These are phyloP conservation scores for Nematolebias whitei DNA, from an alignment of 2,113 vertebrate species.

Conservation along the genomic window DNA sequence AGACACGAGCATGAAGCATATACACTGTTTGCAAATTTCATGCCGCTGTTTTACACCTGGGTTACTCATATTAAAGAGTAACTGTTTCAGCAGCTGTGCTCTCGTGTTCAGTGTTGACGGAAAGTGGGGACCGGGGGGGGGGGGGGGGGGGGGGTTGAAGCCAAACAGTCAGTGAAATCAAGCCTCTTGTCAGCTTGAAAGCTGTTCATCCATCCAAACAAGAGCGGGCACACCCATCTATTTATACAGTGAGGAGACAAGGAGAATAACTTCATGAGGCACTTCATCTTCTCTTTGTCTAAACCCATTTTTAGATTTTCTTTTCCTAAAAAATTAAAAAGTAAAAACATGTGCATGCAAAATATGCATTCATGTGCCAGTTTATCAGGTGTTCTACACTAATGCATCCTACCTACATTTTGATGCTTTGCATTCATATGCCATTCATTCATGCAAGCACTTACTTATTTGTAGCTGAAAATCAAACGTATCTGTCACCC, in stretches of 20 bases:
- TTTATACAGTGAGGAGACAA: slow-evolving; percentile 2
- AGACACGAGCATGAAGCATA: slow-evolving; percentile 1
- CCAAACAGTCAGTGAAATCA: slow-evolving; percentile 8
- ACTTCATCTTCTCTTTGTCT: background rate
- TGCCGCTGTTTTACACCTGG: background rate
- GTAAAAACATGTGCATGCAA: background rate
- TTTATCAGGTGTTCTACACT: background rate
- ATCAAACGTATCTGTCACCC: too few relatives aligned
- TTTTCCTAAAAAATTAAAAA: background rate
- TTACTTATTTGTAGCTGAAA: too few relatives aligned
- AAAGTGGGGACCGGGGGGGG: background rate
- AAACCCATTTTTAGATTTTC: background rate
- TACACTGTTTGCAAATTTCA: too few relatives aligned
- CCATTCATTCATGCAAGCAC: too few relatives aligned
- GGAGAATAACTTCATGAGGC: background rate
- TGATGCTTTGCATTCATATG: too few relatives aligned
- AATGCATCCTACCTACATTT: background rate
- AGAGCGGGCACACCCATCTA: slow-evolving; percentile 34
- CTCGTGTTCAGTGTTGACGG: background rate
- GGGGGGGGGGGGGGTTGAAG: too few relatives aligned
- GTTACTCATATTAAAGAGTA: background rate
- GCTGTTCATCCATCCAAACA: slow-evolving; percentile 7
- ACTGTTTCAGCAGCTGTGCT: slow-evolving; percentile 2
- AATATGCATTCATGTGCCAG: background rate
- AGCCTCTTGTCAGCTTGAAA: slow-evolving; percentile 2